Conservation (phyloP, 2,888 invertebrate genomes). For the Liopterus haemorrhoidalis region DNA sequence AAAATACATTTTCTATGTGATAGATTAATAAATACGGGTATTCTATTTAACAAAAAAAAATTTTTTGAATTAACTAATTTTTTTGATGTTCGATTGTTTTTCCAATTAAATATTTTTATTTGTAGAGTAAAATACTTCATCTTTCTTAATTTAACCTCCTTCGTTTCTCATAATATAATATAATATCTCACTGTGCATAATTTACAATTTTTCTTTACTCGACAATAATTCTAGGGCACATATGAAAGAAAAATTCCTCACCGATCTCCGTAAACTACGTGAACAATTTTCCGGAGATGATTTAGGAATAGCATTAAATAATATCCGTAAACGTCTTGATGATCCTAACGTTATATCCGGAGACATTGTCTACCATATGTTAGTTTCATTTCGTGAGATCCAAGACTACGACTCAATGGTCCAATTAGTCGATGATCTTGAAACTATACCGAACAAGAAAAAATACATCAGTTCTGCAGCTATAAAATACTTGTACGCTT, state of each 20-base stretch:
- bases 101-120: too few relatives aligned
- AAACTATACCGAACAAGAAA: slow-evolving; percentile 80
- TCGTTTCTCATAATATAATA: too few relatives aligned
- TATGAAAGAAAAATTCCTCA: slow-evolving; percentile 94
- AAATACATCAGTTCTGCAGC: slow-evolving; percentile 85
- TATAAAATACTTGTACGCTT: slow-evolving; percentile 90
- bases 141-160: too few relatives aligned
- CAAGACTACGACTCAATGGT: slow-evolving; percentile 98
- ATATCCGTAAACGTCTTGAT: slow-evolving; percentile 87
- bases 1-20: too few relatives aligned
- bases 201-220: too few relatives aligned
- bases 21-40: too few relatives aligned
- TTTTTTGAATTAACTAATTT: too few relatives aligned
- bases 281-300: slow-evolving; percentile 82
- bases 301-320: slow-evolving; percentile 71
- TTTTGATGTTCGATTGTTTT: too few relatives aligned
- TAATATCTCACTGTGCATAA: too few relatives aligned
- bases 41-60: too few relatives aligned
- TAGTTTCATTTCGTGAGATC: slow-evolving; percentile 85
- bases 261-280: slow-evolving; percentile 86
- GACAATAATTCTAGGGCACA: slow-evolving; percentile 74
- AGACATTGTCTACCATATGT: slow-evolving; percentile 91
- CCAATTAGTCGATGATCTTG: slow-evolving; percentile 87
- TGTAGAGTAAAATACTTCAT: too few relatives aligned
- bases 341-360: slow-evolving; percentile 95